A percentile compares a stretch with the other conserved stretches of the same genome.
These are phyloP conservation scores for Drosophila parabipectinata DNA, from an alignment of 1,140 invertebrate species.

Conservation along the genomic window DNA sequence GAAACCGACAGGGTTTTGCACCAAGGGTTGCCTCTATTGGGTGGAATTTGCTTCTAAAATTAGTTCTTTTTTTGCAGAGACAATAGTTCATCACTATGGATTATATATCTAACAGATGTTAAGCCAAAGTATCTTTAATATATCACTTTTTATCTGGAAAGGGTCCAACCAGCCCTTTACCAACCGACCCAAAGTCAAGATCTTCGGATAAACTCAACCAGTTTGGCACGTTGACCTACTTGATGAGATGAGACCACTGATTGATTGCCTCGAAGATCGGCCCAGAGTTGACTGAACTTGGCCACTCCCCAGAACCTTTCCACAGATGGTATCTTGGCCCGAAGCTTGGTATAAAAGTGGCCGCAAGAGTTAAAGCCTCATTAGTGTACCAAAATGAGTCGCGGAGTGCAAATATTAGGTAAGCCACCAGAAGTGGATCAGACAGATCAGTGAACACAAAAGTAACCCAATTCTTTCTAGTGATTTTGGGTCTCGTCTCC, in stretches of 20 bases:
- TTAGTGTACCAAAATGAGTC: slow-evolving; percentile 50
- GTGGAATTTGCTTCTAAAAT: slow-evolving; percentile 26
- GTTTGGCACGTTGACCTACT: slow-evolving; percentile 59
- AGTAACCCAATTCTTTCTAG: slow-evolving; percentile 17
- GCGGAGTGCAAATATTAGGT: slow-evolving; percentile 47
- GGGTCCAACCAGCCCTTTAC: slow-evolving; percentile 15
- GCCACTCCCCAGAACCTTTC: slow-evolving; percentile 42
- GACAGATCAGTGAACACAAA: background rate
- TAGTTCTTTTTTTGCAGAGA: background rate
- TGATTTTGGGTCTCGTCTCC: slow-evolving; percentile 29
- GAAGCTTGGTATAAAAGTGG: slow-evolving; percentile 53
- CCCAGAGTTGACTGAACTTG: slow-evolving; percentile 49
- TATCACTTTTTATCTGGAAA: slow-evolving; percentile 6
- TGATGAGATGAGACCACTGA: slow-evolving; percentile 23
- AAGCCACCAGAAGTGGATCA: slow-evolving; percentile 1
- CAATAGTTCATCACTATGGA: background rate
- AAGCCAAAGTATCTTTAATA: background rate
- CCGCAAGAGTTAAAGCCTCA: background rate
- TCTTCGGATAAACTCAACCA: slow-evolving; percentile 28
- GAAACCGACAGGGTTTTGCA: slow-evolving; percentile 35
- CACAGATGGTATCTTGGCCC: slow-evolving; percentile 33
- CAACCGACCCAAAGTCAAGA: slow-evolving; percentile 23
- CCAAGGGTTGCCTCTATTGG: slow-evolving; percentile 10
- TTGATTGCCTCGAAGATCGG: slow-evolving; percentile 43
- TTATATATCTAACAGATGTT: no score